These are phyloP conservation scores for Micromussa lordhowensis DNA, from an alignment of 92 coral and sea anemone species.

Conservation along the genomic window DNA sequence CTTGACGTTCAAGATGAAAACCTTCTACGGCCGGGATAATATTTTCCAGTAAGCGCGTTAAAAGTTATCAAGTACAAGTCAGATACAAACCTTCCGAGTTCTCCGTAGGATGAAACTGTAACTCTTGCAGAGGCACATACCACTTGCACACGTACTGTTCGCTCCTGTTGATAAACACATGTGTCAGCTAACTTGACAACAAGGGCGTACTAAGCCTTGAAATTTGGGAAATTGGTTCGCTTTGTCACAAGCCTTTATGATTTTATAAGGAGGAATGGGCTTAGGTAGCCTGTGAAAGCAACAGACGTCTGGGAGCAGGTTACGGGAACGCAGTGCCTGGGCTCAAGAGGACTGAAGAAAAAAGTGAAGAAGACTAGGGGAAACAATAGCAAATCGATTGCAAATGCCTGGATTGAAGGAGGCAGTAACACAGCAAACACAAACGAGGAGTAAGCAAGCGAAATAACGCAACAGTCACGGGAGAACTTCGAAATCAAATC, in stretches of 20 bases:
- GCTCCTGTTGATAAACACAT: constrained; percentile 54
- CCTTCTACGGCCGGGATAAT: not conserved
- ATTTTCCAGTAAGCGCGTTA: not conserved
- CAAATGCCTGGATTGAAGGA: not conserved
- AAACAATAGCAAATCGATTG: not conserved
- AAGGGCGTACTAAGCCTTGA: not conserved
- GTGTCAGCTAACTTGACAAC: not conserved
- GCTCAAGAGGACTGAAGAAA: not conserved
- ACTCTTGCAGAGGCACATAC: constrained; percentile 76
- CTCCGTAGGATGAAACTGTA: constrained; percentile 86
- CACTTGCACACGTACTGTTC: constrained; percentile 96
- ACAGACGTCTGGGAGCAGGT: not conserved
- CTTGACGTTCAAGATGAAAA: not conserved
- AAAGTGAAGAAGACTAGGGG: too few species aligned
- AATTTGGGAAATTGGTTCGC: not conserved
- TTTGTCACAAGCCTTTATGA: not conserved
- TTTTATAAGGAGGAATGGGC: not conserved
- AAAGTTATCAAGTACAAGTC: not conserved
- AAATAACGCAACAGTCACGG: not conserved
- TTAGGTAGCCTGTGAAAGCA: not conserved
- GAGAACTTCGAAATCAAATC: not conserved
- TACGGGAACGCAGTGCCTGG: not conserved
- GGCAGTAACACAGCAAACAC: not conserved
- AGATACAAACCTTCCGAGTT: constrained; percentile 84
- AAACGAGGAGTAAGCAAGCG: not conserved